Base-by-base conservation (phyloP, 2,113 vertebrate species). In the Callospermophilus lateralis region DNA sequence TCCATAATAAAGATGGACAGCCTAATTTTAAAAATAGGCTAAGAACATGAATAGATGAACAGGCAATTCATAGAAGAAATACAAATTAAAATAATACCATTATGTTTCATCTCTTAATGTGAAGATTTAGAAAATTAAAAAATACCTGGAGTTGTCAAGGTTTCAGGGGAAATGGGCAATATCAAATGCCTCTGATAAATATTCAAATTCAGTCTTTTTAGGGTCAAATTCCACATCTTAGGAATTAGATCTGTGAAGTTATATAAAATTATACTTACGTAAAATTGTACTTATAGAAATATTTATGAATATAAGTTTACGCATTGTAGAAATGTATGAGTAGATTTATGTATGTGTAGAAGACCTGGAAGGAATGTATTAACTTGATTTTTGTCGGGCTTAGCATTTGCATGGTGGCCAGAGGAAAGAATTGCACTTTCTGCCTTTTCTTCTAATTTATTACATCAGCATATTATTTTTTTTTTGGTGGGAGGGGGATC, bases 11-110 rank as follows among this genome's bases (percentile, higher is more conserved):
- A 73, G 32, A 48, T 77, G 20, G 74, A 48, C 22, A 90, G 16
- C 48, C n/a, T 95, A 73, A 90, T 85, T 92, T 93, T 86, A 73
- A 92, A 45, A 89, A 92, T 89, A 58, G 34, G 48, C 39, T 77
- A 86, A 74, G 51, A 94, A 67, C 9, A 68, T 94, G 8, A 94
- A 37, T 80, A 81, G 30, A 48, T 84, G 32, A 85, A 68, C 13
- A 90, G 61, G 4, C 42, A 94, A 8, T 70, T 97, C 37, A 48
- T 65, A 79, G 42, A 94, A 92, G 34, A 94, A 94, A 87, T 89
- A 53, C 26, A 95, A 68, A 42, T 83, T 91, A 84, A 94, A 96
- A 93, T 0, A 80, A 9, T 42, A 84, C 65, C 17, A 72, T n/a
- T 58, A 8, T 80, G 48, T 94, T 93, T 95, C 89, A 78, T 28